Conservation (phyloP, 2,113 vertebrate genomes). For the Gadus chalcogrammus region DNA sequence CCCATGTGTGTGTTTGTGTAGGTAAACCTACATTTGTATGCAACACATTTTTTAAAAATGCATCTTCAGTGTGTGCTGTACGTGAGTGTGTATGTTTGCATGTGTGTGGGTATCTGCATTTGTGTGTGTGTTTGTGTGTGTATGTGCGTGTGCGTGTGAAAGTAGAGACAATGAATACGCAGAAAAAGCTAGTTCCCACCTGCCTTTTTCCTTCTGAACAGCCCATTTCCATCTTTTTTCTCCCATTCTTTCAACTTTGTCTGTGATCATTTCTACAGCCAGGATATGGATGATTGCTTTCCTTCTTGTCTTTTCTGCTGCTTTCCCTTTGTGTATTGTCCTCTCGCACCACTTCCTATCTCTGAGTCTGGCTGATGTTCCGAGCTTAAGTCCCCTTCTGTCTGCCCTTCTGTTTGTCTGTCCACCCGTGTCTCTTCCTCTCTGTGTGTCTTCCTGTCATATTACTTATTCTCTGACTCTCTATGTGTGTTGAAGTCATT, state of each 20-base stretch:
- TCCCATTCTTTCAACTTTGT: not conserved
- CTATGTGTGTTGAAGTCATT: not conserved
- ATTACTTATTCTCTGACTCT: not conserved
- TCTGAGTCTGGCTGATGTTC: no score
- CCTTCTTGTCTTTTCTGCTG: not conserved
- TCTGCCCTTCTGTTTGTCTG: no score
- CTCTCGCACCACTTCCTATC: not conserved
- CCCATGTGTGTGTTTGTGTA: no score
- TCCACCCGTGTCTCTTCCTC: no score
- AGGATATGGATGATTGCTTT: not conserved
- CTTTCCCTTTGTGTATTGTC: not conserved
- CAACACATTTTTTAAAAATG: no score
- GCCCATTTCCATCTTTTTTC: not conserved
- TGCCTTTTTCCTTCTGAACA: conserved; percentile 4
- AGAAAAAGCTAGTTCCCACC: conserved; percentile 36
- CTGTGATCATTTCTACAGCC: conserved; percentile 1
- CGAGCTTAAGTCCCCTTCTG: no score
- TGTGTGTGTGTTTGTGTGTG: no score
- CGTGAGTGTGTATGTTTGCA: no score
- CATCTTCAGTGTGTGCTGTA: no score
- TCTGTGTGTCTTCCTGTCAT: not conserved
- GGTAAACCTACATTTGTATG: no score
- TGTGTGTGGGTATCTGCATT: no score
- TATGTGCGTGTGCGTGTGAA: no score
- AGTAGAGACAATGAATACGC: not conserved